A percentile compares a stretch with the other conserved stretches of the same genome.
Evolutionary conservation across 2,113 vertebrate genomes (phyloP).

Genomic region (Dasyornis broadbenti): DNA sequence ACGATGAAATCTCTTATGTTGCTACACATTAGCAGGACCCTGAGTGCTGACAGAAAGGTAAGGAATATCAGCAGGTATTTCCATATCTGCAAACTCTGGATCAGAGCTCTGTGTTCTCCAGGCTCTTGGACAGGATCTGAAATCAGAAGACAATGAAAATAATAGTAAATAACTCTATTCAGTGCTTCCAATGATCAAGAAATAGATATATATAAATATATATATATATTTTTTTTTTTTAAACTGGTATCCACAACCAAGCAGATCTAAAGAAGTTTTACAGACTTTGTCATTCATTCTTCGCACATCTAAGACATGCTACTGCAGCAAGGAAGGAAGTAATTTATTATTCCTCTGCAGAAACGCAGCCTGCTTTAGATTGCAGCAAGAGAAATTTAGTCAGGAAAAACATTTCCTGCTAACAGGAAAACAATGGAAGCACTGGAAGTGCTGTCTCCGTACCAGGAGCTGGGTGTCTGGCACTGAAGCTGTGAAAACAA

Average conservation of each 20-base stretch:
- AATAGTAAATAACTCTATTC: neutral
- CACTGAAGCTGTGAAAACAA: neutral
- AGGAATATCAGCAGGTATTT: neutral
- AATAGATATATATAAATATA: neutral
- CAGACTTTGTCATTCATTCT: neutral
- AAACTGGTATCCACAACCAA: neutral
- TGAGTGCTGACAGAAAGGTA: slow-evolving; percentile 82
- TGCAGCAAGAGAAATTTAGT: neutral
- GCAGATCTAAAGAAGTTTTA: neutral
- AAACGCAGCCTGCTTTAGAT: neutral
- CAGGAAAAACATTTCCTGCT: neutral
- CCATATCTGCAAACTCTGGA: neutral
- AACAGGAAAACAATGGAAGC: neutral
- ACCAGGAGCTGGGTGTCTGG: neutral
- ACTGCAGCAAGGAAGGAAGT: neutral
- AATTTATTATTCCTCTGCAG: neutral
- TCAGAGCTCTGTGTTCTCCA: neutral
- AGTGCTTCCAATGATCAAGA: neutral
- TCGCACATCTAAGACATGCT: neutral
- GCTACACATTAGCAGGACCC: slow-evolving; percentile 60
- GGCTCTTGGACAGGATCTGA: neutral
- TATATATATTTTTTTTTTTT: neutral
- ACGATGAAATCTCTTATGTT: slow-evolving; percentile 73
- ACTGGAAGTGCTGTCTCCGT: neutral
- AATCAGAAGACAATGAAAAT: neutral